Evolutionary conservation across 1,140 invertebrate species (phyloP).

Genomic region (Anadara kagoshimensis): DNA sequence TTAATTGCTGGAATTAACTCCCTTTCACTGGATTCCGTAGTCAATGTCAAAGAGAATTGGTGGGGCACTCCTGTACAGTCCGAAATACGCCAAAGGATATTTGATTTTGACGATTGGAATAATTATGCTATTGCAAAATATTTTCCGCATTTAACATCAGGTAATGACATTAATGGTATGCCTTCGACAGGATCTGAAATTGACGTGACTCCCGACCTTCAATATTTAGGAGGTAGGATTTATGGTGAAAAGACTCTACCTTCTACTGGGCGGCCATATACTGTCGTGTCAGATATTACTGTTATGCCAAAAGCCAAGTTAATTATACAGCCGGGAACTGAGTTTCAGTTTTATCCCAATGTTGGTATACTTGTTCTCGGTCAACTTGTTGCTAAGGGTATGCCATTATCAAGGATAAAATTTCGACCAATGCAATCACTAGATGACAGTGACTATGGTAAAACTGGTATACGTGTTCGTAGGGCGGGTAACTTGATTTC

Average conservation of each 20-base stretch:
- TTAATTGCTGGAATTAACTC: conserved; percentile 85
- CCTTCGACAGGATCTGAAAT: conserved; percentile 74
- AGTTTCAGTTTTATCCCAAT: conserved; percentile 95
- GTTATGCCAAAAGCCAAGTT: conserved; percentile 94
- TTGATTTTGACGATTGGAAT: conserved; percentile 99
- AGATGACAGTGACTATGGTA: background rate
- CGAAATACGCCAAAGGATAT: conserved; percentile 89
- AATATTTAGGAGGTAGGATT: conserved; percentile 87
- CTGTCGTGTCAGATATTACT: conserved; percentile 93
- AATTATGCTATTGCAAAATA: conserved; percentile 95
- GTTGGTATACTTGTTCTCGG: conserved; percentile 98
- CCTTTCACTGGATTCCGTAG: conserved; percentile 86
- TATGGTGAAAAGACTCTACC: conserved; percentile 81
- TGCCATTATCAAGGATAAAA: conserved; percentile 80
- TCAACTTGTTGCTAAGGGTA: conserved; percentile 89
- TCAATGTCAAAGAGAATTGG: conserved; percentile 96
- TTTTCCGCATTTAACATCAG: conserved; percentile 84
- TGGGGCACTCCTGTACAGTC: conserved; percentile 86
- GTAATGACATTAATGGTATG: conserved; percentile 58
- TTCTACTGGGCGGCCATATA: conserved; percentile 83
- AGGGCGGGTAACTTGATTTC: background rate
- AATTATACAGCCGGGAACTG: conserved; percentile 91
- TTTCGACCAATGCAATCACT: conserved; percentile 48
- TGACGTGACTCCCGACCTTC: conserved; percentile 58
- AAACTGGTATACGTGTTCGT: conserved; percentile 15